Percentiles rank a stretch among this genome's conserved stretches.
Conservation (phyloP, 1,140 invertebrate species). For the Goniozus legneri region DNA sequence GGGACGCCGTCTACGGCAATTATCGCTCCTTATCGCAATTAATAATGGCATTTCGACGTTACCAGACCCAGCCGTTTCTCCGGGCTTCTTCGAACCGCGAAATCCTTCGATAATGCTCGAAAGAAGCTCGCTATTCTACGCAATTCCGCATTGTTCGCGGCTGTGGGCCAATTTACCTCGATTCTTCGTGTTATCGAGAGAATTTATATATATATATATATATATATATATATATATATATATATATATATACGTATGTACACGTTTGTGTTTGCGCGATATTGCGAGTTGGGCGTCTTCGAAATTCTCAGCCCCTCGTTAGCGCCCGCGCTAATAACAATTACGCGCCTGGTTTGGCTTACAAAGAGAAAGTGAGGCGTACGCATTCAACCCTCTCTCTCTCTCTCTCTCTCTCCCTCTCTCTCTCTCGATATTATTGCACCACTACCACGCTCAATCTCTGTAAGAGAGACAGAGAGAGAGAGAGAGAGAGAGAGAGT, state of each 20-base stretch:
- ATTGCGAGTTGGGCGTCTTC: too few relatives aligned
- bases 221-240: too few relatives aligned
- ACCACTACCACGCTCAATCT: too few relatives aligned
- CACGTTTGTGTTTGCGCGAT: too few relatives aligned
- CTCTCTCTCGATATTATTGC: too few relatives aligned
- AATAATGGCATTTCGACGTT: conserved; percentile 28
- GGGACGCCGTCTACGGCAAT: conserved; percentile 27
- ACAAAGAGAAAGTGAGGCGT: conserved; percentile 3
- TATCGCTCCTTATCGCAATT: conserved; percentile 31
- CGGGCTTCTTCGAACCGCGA: not conserved
- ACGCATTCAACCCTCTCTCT: conserved; percentile 3
- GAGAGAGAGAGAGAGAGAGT: not conserved
- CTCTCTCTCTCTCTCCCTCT: conserved; percentile 1
- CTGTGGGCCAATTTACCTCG: conserved; percentile 23
- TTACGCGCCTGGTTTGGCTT: conserved; percentile 19
- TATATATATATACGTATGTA: too few relatives aligned
- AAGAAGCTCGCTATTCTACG: conserved; percentile 13
- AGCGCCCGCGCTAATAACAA: conserved; percentile 20
- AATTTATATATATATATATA: too few relatives aligned
- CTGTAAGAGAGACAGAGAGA: not conserved
- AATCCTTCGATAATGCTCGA: conserved; percentile 8
- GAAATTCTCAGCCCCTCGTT: conserved; percentile 8
- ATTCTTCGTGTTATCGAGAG: too few relatives aligned
- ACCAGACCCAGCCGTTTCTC: not conserved
- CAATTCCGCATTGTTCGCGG: conserved; percentile 16